Evolutionary conservation across 2,113 vertebrate genomes (phyloP).

Genomic region (Mystacornis crossleyi): DNA sequence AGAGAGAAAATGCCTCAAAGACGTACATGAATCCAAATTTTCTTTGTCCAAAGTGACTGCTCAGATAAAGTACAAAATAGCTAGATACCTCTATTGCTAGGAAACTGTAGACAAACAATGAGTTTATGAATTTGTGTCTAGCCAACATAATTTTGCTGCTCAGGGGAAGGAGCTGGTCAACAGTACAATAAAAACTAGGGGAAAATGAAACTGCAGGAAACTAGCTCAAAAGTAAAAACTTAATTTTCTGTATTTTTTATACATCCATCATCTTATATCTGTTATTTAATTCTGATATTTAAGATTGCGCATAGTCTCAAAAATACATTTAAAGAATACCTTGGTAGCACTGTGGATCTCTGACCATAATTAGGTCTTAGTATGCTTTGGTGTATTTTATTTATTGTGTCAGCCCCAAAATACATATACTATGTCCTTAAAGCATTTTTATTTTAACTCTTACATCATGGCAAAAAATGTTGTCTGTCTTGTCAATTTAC

Average conservation of each 20-base stretch:
- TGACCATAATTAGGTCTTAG: neutral
- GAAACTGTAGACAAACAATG: neutral
- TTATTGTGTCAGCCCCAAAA: neutral
- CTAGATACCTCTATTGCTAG: neutral
- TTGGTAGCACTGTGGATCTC: neutral
- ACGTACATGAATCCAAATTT: neutral
- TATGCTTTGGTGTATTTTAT: neutral
- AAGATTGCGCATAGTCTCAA: neutral
- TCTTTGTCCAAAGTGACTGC: neutral
- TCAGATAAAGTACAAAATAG: neutral
- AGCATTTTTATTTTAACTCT: neutral
- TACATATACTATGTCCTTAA: neutral
- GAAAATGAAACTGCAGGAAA: neutral
- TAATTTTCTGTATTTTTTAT: neutral
- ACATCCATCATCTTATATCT: neutral
- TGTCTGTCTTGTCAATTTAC: neutral
- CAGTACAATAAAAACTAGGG: neutral
- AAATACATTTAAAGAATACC: neutral
- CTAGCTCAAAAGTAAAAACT: neutral
- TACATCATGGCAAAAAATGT: neutral
- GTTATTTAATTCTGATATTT: slow-evolving; percentile 1
- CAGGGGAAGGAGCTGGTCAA: neutral
- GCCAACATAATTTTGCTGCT: neutral
- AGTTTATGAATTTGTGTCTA: neutral
- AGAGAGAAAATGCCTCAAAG: neutral